A percentile compares a stretch with the other conserved stretches of the same genome.
phyloP scores from a whole-genome alignment of 2,797 vertebrate species.

The Sparidentex hasta region DNA sequence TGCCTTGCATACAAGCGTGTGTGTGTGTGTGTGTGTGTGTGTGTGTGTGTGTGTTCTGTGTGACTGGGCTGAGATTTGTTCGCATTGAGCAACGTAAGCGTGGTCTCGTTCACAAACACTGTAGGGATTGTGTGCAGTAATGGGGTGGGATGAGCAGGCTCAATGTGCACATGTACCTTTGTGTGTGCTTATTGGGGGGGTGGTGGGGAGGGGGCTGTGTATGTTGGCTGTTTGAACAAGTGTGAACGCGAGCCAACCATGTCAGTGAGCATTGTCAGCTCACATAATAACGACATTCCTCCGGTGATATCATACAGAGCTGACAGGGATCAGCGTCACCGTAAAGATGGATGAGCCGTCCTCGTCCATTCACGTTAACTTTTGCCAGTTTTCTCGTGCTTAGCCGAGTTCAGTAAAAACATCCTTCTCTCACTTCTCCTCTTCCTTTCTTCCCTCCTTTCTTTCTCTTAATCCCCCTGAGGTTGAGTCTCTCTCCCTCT shows the following conservation, averaged over 20 bases:
- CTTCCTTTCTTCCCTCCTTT: constrained; percentile 13
- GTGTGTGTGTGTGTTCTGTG: constrained; percentile 2
- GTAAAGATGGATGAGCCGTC: constrained; percentile 64
- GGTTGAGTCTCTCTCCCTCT: constrained; percentile 42
- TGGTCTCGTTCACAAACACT: constrained; percentile 59
- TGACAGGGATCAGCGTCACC: constrained; percentile 48
- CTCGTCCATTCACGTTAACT: constrained; percentile 49
- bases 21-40: constrained; percentile 8
- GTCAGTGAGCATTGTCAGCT: constrained; percentile 57
- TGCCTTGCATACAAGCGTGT: neutral
- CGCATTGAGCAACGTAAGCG: constrained; percentile 34
- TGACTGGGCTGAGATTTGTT: constrained; percentile 40
- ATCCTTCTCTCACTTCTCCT: constrained; percentile 40
- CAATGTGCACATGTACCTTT: constrained; percentile 53
- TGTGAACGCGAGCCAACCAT: constrained; percentile 63
- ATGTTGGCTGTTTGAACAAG: constrained; percentile 65
- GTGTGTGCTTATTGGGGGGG: constrained; percentile 14
- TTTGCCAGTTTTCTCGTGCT: constrained; percentile 46
- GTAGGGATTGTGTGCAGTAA: constrained; percentile 76
- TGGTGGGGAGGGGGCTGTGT: constrained; percentile 20
- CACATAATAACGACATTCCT: constrained; percentile 71
- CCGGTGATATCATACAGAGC: constrained; percentile 62
- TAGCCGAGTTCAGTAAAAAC: constrained; percentile 57
- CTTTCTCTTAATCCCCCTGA: constrained; percentile 47
- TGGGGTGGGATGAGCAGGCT: constrained; percentile 66